Percentiles rank a stretch among this genome's conserved stretches.
phyloP scores from a whole-genome alignment of 2,113 vertebrate species.

The Rafetus swinhoei region DNA sequence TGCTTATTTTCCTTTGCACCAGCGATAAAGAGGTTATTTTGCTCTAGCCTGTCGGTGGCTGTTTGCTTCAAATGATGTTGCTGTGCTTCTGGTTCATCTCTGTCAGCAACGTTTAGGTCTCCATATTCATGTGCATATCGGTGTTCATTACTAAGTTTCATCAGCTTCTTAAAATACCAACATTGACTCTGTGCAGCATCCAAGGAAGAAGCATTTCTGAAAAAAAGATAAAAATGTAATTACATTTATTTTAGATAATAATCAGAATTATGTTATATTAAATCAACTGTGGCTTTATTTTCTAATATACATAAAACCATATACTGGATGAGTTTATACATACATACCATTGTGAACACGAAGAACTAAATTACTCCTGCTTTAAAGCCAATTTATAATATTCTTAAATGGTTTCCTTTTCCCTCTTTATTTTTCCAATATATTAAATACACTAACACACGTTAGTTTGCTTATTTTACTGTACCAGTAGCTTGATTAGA shows the following conservation, averaged over 20 bases:
- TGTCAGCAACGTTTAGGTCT: slow-evolving; percentile 58
- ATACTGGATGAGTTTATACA: background rate
- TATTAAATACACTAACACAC: background rate
- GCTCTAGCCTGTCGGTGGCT: slow-evolving; percentile 31
- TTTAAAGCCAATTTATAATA: background rate
- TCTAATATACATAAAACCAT: background rate
- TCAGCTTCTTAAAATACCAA: slow-evolving; percentile 77
- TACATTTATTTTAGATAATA: background rate
- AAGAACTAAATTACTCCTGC: background rate
- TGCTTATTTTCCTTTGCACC: slow-evolving; percentile 55
- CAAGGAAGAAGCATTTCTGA: slow-evolving; percentile 72
- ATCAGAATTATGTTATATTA: background rate
- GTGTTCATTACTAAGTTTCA: slow-evolving; percentile 85
- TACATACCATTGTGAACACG: background rate
- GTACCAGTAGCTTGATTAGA: background rate
- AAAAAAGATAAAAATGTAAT: slow-evolving; percentile 24
- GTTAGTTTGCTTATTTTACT: background rate
- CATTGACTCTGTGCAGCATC: slow-evolving; percentile 68
- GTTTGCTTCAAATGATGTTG: slow-evolving; percentile 40
- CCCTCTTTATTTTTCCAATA: background rate
- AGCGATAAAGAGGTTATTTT: slow-evolving; percentile 51
- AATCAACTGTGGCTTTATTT: background rate
- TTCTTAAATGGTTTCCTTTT: background rate
- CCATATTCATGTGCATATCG: slow-evolving; percentile 84
- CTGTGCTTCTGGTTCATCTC: slow-evolving; percentile 56